Conservation (phyloP, 2,113 vertebrate genomes). For the Blennius ocellaris region DNA sequence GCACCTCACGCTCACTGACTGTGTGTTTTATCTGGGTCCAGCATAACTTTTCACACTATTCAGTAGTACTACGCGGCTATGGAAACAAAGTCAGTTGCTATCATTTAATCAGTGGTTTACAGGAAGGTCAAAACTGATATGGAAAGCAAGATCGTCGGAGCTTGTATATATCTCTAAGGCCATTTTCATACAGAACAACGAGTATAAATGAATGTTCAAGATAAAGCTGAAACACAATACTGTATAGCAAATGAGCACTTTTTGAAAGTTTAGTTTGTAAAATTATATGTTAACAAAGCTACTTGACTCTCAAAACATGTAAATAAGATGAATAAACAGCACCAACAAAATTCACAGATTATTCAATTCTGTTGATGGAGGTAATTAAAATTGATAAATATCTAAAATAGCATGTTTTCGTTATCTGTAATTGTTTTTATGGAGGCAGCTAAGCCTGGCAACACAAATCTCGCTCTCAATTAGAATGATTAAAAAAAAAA, state of each 20-base stretch:
- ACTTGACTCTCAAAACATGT: not conserved
- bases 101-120: too few species aligned
- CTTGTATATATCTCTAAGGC: not conserved
- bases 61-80: not conserved
- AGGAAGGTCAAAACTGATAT: too few species aligned
- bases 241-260: not conserved
- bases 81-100: not conserved
- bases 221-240: not conserved
- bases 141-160: not conserved
- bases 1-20: not conserved
- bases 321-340: slow-evolving; percentile 20
- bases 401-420: slow-evolving; percentile 35
- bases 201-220: not conserved
- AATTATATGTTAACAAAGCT: not conserved
- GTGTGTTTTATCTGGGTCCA: not conserved
- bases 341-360: not conserved
- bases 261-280: not conserved
- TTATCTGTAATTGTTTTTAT: slow-evolving; percentile 36
- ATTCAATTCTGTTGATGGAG: slow-evolving; percentile 21
- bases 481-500: not conserved
- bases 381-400: slow-evolving; percentile 51
- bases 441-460: slow-evolving; percentile 5
- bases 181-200: not conserved
- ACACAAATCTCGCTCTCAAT: slow-evolving; percentile 6
- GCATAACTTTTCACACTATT: not conserved